Evolutionary conservation across 1,140 invertebrate species (phyloP).

Genomic region (Psilanteris sp.): DNA sequence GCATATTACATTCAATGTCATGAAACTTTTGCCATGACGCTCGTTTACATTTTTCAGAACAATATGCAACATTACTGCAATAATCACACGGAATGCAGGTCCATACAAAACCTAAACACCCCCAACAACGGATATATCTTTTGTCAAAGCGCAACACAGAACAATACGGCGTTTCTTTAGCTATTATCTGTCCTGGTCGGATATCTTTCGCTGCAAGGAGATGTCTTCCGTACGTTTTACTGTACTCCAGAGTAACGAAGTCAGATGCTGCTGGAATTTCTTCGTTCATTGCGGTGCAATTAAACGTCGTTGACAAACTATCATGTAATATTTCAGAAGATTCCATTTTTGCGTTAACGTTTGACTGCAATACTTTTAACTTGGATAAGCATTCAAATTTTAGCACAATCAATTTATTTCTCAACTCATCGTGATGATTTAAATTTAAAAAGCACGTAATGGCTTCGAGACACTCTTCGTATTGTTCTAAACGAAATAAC

Average conservation of each 20-base stretch:
- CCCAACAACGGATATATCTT: constrained; percentile 84
- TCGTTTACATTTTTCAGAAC: constrained; percentile 84
- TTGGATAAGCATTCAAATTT: constrained; percentile 43
- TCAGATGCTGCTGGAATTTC: constrained; percentile 82
- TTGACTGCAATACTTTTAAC: no score
- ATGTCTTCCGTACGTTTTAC: constrained; percentile 82
- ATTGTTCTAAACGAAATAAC: constrained; percentile 82
- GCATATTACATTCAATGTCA: constrained; percentile 84
- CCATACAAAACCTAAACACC: constrained; percentile 84
- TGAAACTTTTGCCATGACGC: constrained; percentile 84
- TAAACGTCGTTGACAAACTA: no score
- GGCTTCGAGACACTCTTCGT: constrained; percentile 81
- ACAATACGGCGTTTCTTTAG: constrained; percentile 88
- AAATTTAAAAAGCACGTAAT: constrained; percentile 64
- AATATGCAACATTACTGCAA: constrained; percentile 85
- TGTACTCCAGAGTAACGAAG: constrained; percentile 82
- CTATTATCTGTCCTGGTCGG: constrained; percentile 87
- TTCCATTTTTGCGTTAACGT: no score
- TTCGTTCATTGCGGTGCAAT: constrained; percentile 60
- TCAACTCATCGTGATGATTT: constrained; percentile 62
- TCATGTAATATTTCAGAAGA: constrained; percentile 22
- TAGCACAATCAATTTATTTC: constrained; percentile 46
- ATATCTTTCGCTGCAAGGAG: constrained; percentile 84
- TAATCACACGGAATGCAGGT: constrained; percentile 82
- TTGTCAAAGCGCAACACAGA: constrained; percentile 83